Conservation (phyloP, 2,113 vertebrate species). For the Tyrannus savana region DNA sequence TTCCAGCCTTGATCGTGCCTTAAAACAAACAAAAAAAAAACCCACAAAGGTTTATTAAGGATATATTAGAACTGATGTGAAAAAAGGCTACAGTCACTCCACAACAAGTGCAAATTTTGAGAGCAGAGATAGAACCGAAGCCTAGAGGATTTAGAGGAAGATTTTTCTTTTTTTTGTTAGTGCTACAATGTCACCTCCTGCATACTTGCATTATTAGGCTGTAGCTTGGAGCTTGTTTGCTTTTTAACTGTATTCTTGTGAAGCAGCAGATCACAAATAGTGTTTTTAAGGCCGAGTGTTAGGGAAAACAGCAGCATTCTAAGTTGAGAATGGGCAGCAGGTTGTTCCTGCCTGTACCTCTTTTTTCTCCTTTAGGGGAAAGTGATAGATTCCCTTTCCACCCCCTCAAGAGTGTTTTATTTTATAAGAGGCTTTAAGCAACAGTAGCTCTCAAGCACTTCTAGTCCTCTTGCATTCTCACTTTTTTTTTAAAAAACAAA, state of each 20-base stretch:
- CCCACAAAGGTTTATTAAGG: neutral
- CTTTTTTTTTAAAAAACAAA: neutral
- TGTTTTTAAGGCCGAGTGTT: neutral
- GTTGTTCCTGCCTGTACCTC: neutral
- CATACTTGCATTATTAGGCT: neutral
- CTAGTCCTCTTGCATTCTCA: neutral
- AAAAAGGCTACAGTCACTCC: neutral
- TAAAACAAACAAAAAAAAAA: neutral
- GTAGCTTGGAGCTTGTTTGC: neutral
- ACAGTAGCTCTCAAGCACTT: neutral
- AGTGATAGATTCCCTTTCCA: neutral
- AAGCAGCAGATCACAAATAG: neutral
- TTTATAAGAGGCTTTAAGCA: neutral
- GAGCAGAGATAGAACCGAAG: neutral
- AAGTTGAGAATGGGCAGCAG: neutral
- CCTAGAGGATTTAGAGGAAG: neutral
- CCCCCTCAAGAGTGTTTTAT: neutral
- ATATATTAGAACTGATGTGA: neutral
- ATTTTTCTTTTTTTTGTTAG: neutral
- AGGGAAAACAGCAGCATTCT: neutral
- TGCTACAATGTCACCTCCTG: neutral
- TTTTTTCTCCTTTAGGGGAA: neutral
- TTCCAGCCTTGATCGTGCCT: slow-evolving; percentile 94
- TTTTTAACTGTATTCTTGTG: neutral
- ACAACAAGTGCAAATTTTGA: neutral